These are phyloP conservation scores for Eristalis tenax DNA, from an alignment of 2,888 invertebrate species.

Conservation along the genomic window DNA sequence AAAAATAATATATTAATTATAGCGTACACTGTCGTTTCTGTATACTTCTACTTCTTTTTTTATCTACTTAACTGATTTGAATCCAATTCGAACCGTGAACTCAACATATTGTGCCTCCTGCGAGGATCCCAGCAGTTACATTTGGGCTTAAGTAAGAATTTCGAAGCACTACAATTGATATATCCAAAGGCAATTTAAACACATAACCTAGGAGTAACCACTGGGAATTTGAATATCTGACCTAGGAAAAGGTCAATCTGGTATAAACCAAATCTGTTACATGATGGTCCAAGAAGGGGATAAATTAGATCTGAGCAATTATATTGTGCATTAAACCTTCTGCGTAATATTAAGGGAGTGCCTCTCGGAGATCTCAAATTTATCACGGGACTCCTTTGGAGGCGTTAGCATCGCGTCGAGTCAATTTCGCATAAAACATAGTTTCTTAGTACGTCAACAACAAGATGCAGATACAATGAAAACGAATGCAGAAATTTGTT, in stretches of 20 bases:
- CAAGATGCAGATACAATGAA: background rate
- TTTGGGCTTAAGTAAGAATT: too few species aligned
- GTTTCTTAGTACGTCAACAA: background rate
- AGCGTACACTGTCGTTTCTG: too few species aligned
- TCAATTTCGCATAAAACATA: background rate
- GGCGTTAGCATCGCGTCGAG: conserved; percentile 3
- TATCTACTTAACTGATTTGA: too few species aligned
- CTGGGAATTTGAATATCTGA: too few species aligned
- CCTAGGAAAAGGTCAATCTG: background rate
- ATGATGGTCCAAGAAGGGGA: background rate
- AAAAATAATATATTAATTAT: too few species aligned
- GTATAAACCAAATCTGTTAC: background rate
- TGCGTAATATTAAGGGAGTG: background rate
- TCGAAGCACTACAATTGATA: too few species aligned
- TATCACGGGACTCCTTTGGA: conserved; percentile 6
- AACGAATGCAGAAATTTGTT: background rate
- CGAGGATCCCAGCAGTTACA: too few species aligned
- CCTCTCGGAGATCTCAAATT: background rate
- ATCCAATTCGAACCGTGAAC: too few species aligned
- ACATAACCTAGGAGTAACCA: too few species aligned
- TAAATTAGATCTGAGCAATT: background rate
- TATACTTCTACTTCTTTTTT: too few species aligned
- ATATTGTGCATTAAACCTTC: background rate
- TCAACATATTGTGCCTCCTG: too few species aligned
- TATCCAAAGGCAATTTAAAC: too few species aligned